phyloP scores from a whole-genome alignment of 2,888 invertebrate species.

The Drosophila yooni region DNA sequence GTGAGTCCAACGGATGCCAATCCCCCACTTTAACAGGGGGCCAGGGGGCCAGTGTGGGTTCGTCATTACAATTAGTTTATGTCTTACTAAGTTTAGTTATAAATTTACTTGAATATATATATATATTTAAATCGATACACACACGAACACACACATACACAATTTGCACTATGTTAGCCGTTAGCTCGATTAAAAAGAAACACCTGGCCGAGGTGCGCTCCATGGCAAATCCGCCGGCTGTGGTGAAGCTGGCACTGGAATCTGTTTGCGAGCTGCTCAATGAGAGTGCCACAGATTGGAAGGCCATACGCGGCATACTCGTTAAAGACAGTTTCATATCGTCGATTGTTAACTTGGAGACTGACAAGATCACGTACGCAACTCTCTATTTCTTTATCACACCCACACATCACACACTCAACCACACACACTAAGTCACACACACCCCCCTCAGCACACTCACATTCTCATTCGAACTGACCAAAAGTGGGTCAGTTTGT shows the following conservation, averaged over 20 bases:
- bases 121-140: conserved; percentile 36
- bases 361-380: conserved; percentile 94
- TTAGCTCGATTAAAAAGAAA: conserved; percentile 98
- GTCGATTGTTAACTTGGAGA: conserved; percentile 97
- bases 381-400: conserved; percentile 50
- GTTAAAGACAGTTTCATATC: conserved; percentile 98
- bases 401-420: background rate
- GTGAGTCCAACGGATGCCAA: conserved; percentile 85
- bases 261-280: conserved; percentile 97
- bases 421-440: background rate
- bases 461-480: conserved; percentile 16
- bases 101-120: conserved; percentile 33
- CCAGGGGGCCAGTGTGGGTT: conserved; percentile 12
- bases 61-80: conserved; percentile 16
- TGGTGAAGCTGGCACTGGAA: conserved; percentile 97
- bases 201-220: conserved; percentile 97
- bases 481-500: background rate
- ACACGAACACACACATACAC: conserved; percentile 20
- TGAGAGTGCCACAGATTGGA: conserved; percentile 96
- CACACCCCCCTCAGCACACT: conserved; percentile 16
- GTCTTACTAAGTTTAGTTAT: conserved; percentile 30
- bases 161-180: conserved; percentile 87
- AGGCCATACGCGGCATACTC: conserved; percentile 94
- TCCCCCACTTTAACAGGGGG: conserved; percentile 3
- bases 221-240: conserved; percentile 96